phyloP scores from a whole-genome alignment of 2,113 vertebrate genomes.

The Trematocara macrostoma region DNA sequence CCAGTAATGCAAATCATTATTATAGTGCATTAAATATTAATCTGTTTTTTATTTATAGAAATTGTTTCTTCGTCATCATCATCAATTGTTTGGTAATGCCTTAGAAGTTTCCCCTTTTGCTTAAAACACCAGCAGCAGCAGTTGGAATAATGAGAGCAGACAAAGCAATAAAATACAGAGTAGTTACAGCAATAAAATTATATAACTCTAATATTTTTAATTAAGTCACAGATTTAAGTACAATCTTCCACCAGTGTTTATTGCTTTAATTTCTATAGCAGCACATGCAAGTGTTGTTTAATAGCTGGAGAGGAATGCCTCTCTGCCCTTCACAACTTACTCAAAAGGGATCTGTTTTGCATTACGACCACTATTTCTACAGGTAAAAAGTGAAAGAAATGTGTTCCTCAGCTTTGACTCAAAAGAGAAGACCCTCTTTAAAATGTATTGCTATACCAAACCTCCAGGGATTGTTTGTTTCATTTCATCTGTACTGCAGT shows the following conservation, averaged over 20 bases:
- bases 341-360: conserved; percentile 7
- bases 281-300: not conserved
- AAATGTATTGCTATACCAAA: conserved; percentile 31
- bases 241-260: not conserved
- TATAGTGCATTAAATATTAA: conserved; percentile 8
- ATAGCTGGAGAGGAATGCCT: not conserved
- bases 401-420: conserved; percentile 15
- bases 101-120: not conserved
- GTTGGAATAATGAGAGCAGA: not conserved
- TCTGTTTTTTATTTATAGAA: not conserved
- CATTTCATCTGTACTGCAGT: conserved; percentile 42
- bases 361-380: not conserved
- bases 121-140: not conserved
- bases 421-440: conserved; percentile 15
- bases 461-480: conserved; percentile 53
- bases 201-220: conserved; percentile 34
- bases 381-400: conserved; percentile 10
- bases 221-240: conserved; percentile 19
- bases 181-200: not conserved
- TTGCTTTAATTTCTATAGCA: conserved; percentile 14
- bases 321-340: not conserved
- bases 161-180: not conserved
- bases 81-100: not conserved
- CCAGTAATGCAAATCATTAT: conserved; percentile 1
- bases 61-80: not conserved